These are phyloP conservation scores for Hylaeus anthracinus DNA, from an alignment of 1,140 invertebrate species.

Conservation along the genomic window DNA sequence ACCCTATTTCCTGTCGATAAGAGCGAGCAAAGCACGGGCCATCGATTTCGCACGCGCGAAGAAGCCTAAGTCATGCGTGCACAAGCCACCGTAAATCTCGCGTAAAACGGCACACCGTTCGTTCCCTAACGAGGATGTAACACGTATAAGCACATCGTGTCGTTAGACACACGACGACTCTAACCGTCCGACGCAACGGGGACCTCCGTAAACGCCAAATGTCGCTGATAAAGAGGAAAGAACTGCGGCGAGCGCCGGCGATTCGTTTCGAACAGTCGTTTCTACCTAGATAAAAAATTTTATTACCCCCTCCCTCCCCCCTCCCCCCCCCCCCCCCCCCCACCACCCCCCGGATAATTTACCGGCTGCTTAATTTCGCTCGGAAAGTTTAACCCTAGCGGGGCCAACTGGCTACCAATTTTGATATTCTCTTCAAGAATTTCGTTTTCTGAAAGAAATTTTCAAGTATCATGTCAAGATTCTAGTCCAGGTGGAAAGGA, in stretches of 20 bases:
- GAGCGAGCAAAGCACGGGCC: constrained; percentile 6
- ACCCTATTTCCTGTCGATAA: constrained; percentile 47
- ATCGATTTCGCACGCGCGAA: constrained; percentile 45
- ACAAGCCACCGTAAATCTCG: constrained; percentile 58
- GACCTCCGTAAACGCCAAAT: constrained; percentile 39
- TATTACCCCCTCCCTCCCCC: not conserved
- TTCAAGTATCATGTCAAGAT: too few species aligned
- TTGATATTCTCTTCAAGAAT: too few species aligned
- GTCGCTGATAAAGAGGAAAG: constrained; percentile 55
- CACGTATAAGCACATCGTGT: not conserved
- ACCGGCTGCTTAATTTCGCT: too few species aligned
- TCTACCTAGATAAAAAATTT: constrained; percentile 30
- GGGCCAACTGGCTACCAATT: too few species aligned
- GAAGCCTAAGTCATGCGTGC: constrained; percentile 55
- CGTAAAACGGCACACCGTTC: constrained; percentile 41
- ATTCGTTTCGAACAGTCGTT: constrained; percentile 18
- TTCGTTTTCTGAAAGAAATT: too few species aligned
- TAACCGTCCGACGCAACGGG: not conserved
- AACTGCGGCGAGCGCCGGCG: not conserved
- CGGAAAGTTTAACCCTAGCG: too few species aligned
- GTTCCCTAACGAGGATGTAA: constrained; percentile 50
- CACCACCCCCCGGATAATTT: too few species aligned
- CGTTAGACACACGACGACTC: not conserved
- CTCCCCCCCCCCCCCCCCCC: too few species aligned
- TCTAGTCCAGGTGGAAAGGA: too few species aligned